phyloP scores from a whole-genome alignment of 2,888 invertebrate genomes.

The Agrochola lychnidis region DNA sequence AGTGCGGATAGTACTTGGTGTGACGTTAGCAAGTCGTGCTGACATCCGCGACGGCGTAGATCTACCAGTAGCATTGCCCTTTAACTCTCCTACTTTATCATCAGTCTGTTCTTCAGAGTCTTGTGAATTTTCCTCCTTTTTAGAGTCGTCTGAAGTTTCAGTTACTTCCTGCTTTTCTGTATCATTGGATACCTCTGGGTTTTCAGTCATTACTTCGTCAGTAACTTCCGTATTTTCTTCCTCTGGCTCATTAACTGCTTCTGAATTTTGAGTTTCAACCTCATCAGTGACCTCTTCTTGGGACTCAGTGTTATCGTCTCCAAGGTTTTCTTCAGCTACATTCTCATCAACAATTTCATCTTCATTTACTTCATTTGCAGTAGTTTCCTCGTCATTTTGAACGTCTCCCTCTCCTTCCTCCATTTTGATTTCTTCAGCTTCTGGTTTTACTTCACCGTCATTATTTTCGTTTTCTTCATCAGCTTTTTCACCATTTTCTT shows the following conservation, averaged over 20 bases:
- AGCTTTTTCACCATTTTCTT: conserved; percentile 11
- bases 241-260: background rate
- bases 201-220: background rate
- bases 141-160: conserved; percentile 6
- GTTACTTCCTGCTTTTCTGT: background rate
- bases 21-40: conserved; percentile 71
- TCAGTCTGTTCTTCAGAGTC: conserved; percentile 10
- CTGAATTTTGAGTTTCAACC: conserved; percentile 21
- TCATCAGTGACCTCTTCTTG: conserved; percentile 15
- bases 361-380: conserved; percentile 27
- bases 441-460: conserved; percentile 18
- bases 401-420: conserved; percentile 19
- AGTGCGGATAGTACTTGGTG: conserved; percentile 78
- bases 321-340: conserved; percentile 7
- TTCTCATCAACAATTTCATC: conserved; percentile 3
- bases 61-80: conserved; percentile 64
- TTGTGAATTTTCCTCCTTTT: conserved; percentile 12
- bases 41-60: conserved; percentile 76
- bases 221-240: conserved; percentile 4
- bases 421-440: background rate
- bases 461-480: conserved; percentile 28
- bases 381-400: conserved; percentile 27
- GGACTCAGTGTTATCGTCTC: background rate
- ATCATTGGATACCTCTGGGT: background rate
- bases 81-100: conserved; percentile 62